Conservation (phyloP, 1,140 invertebrate species). For the Amyelois transitella region DNA sequence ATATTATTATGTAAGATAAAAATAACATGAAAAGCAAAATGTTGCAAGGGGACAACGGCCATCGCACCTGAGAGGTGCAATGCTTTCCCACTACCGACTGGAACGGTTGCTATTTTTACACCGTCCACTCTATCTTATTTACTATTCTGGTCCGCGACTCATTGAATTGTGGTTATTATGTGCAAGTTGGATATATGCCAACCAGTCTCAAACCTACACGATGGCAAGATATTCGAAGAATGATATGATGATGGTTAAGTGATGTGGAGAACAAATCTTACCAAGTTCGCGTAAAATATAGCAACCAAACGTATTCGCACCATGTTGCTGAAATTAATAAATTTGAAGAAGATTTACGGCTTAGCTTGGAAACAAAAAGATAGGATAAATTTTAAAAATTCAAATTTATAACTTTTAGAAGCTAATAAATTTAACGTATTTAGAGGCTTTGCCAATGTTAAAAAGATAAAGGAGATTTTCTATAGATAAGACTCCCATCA, state of each 20-base stretch:
- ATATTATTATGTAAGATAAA: neutral
- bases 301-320: too few relatives aligned
- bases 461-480: too few relatives aligned
- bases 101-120: constrained; percentile 70
- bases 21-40: neutral
- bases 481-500: too few relatives aligned
- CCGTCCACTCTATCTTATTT: constrained; percentile 70
- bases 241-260: constrained; percentile 45
- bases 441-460: too few relatives aligned
- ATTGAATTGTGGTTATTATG: constrained; percentile 74
- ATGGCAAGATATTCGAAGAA: constrained; percentile 68
- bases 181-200: constrained; percentile 70
- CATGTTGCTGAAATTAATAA: constrained; percentile 18
- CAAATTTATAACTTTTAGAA: too few relatives aligned
- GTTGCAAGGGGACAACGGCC: constrained; percentile 43
- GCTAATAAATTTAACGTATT: too few relatives aligned
- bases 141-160: constrained; percentile 72
- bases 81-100: constrained; percentile 57
- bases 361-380: neutral
- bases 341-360: neutral
- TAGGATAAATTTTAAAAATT: too few relatives aligned
- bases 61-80: constrained; percentile 64
- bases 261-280: constrained; percentile 36
- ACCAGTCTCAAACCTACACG: constrained; percentile 47
- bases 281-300: constrained; percentile 22